Conservation (phyloP, 2,113 vertebrate species). For the Podarcis raffonei region DNA sequence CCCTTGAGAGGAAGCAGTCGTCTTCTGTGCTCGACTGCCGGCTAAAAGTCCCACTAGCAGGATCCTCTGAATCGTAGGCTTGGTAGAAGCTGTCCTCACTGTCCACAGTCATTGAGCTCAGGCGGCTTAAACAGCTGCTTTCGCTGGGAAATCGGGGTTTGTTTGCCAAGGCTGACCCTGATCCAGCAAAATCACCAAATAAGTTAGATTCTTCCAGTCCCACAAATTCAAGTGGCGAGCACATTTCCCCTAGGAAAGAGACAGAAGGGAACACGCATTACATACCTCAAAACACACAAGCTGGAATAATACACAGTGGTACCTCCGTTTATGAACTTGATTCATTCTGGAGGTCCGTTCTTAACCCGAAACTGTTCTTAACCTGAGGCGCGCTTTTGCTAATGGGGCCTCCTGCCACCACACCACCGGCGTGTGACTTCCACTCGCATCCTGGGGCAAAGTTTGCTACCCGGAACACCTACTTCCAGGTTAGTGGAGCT, state of each 20-base stretch:
- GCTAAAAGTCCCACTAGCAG: conserved; percentile 55
- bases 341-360: too few relatives aligned
- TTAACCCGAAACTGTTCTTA: too few relatives aligned
- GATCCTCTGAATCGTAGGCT: conserved; percentile 81
- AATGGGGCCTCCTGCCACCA: too few relatives aligned
- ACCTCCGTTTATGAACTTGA: too few relatives aligned
- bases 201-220: conserved; percentile 65
- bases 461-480: too few relatives aligned
- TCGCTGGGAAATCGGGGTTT: conserved; percentile 83
- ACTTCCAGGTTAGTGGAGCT: too few relatives aligned
- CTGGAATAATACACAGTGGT: neutral
- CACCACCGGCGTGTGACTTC: too few relatives aligned
- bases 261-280: neutral
- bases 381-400: too few relatives aligned
- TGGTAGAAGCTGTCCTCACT: conserved; percentile 82
- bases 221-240: conserved; percentile 43
- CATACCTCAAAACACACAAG: neutral
- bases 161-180: rapidly evolving
- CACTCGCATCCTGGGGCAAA: too few relatives aligned
- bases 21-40: conserved; percentile 81
- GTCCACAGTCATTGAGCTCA: conserved; percentile 84
- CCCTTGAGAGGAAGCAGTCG: conserved; percentile 76
- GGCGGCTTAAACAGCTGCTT: conserved; percentile 84
- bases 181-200: neutral
- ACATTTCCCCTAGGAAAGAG: conserved; percentile 75